phyloP scores from a whole-genome alignment of 1,140 invertebrate species.

The Rhopalosiphum maidis region DNA sequence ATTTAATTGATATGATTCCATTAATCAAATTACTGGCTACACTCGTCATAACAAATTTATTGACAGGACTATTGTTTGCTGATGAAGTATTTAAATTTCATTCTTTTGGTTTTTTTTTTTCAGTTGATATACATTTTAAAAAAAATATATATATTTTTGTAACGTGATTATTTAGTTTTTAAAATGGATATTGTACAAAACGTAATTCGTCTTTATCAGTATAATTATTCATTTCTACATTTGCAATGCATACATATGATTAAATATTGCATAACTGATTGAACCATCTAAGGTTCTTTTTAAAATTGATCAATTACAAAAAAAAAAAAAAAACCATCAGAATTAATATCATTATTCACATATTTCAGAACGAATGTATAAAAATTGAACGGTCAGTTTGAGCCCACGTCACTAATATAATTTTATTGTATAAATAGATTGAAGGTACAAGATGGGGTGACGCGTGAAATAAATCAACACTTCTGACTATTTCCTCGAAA shows the following conservation, averaged over 20 bases:
- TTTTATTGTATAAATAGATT: background rate
- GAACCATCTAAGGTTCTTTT: no score
- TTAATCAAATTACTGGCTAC: background rate
- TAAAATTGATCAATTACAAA: background rate
- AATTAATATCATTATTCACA: background rate
- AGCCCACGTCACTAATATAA: background rate
- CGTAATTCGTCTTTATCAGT: no score
- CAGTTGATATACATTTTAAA: no score
- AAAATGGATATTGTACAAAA: no score
- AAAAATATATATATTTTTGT: no score
- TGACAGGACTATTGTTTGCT: no score
- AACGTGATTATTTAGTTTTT: no score
- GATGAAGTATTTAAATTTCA: no score
- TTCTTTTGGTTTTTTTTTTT: no score
- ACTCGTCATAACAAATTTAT: background rate
- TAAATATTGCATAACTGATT: no score
- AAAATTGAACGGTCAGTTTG: background rate
- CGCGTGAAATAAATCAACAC: background rate
- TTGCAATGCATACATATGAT: background rate
- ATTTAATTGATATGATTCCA: background rate
- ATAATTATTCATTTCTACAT: no score
- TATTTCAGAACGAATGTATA: background rate
- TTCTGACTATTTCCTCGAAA: background rate
- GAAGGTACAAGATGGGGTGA: background rate
- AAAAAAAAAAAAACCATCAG: no score